phyloP scores from a whole-genome alignment of 2,113 vertebrate genomes.

The Emydocephalus ijimae region DNA sequence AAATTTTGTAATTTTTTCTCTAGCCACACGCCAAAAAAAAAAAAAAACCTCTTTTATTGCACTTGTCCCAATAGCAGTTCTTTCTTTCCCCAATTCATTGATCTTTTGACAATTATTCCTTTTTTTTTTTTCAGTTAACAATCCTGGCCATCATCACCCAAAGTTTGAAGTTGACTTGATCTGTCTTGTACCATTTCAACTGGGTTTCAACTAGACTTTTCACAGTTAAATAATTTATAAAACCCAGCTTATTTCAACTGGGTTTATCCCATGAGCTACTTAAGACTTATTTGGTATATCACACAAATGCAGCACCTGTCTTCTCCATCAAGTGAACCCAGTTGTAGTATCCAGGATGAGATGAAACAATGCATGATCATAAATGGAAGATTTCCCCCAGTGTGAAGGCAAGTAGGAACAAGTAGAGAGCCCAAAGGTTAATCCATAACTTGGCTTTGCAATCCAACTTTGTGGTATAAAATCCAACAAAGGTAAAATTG shows the following conservation, averaged over 20 bases:
- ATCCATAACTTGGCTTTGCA: background rate
- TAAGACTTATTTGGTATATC: background rate
- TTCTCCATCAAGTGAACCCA: background rate
- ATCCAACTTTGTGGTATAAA: background rate
- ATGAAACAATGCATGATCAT: background rate
- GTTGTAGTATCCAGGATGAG: background rate
- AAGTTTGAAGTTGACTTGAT: background rate
- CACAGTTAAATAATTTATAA: background rate
- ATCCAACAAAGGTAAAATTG: background rate
- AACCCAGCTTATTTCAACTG: background rate
- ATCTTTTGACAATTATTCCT: background rate
- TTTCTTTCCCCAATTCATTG: background rate
- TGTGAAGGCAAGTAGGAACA: background rate
- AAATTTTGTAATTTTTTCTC: background rate
- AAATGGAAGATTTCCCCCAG: background rate
- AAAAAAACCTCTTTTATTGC: background rate
- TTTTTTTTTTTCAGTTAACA: background rate
- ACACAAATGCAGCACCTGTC: background rate
- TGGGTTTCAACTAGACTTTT: background rate
- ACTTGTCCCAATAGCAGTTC: background rate
- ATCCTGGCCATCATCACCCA: background rate
- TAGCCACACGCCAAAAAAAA: background rate
- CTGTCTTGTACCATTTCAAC: background rate
- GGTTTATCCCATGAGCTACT: background rate
- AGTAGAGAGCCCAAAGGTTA: background rate